Base-by-base conservation (phyloP, 2,797 vertebrate genomes). In the Streptopelia turtur region DNA sequence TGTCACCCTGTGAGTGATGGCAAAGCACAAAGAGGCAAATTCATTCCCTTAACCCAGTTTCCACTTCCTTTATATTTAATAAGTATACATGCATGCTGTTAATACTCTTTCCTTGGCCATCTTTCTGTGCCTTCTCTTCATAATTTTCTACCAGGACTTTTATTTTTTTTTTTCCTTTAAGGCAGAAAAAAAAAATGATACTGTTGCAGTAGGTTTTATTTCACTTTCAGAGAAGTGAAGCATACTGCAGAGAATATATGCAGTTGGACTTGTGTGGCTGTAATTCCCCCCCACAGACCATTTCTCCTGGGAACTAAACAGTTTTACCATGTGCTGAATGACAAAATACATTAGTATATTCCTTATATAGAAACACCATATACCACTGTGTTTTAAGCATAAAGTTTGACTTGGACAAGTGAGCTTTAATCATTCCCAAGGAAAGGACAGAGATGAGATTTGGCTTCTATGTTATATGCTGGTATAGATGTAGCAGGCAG, bases 401-500 rank as follows among this genome's bases (percentile, higher is more conserved):
- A 92, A 89, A 80, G 37, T 4, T 87, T 76, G 72, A 52, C 50
- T 88, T 20, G 56, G 37, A 70, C 47, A 21, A 94, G 52, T 15
- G 52, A 91, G 60, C 64, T 47, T 70, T 93, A 78, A 86, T 84
- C 0, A 0, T 64, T 92, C 86, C 75, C 64, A 65, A 64, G 68
- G 45, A 94, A 90, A 90, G 74, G 71, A 27, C 50, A 63, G 61
- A 78, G 68, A 79, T 35, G 45, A 74, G 49, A 80, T 83, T 80
- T 95, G 86, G 57, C 64, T 94, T 72, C 71, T 55, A 25, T 2
- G 1, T 43, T 75, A 30, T 9, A 28, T 85, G 89, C 57, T 65
- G 84, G 64, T 11, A 71, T 78, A 83, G 60, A 55, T 39, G 30
- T 13, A 95, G 75, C 63, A 92, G 83, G 85, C 78, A 94, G 90